phyloP scores from a whole-genome alignment of 2,797 vertebrate genomes.

The Manis javanica region DNA sequence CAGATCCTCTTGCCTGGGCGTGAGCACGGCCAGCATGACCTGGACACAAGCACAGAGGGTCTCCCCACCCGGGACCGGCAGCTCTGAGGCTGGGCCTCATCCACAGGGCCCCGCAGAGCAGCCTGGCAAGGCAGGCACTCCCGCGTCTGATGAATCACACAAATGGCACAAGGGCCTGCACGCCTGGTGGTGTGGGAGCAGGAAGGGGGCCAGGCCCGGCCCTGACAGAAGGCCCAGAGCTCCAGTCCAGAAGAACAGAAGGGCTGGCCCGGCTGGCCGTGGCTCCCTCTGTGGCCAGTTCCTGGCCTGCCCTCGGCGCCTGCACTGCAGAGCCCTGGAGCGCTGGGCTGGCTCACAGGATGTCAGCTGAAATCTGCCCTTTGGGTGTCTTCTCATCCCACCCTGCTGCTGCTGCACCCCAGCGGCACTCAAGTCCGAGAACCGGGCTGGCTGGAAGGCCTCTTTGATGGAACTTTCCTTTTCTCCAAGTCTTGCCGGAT shows the following conservation, averaged over 20 bases:
- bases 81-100: neutral
- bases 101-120: neutral
- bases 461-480: constrained; percentile 83
- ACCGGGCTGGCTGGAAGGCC: neutral
- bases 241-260: neutral
- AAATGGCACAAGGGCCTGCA: neutral
- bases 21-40: neutral
- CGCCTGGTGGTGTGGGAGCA: fast-evolving
- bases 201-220: too few relatives aligned
- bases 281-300: neutral
- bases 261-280: neutral
- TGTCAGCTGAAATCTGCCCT: neutral
- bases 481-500: constrained; percentile 91
- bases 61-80: neutral
- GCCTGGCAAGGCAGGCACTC: neutral
- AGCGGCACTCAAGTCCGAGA: neutral
- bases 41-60: neutral
- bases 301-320: fast-evolving
- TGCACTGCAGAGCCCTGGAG: neutral
- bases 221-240: neutral
- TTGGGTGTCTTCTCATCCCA: neutral
- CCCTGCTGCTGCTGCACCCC: neutral
- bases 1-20: neutral
- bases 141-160: neutral
- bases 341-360: neutral